phyloP scores from a whole-genome alignment of 2,797 vertebrate genomes.

The Echiichthys vipera region DNA sequence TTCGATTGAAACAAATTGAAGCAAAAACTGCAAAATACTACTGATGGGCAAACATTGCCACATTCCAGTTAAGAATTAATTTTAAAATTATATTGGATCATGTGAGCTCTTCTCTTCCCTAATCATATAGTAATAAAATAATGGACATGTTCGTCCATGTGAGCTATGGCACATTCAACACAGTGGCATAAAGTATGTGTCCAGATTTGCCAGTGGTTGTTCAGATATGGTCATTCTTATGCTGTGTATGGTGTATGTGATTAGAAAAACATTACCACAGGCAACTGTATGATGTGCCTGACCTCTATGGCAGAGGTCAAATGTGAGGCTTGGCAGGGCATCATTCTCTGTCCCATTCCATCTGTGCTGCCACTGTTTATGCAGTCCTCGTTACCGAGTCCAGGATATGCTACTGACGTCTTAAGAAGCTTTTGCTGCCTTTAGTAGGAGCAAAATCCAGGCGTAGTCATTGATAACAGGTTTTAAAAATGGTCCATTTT shows the following conservation, averaged over 20 bases:
- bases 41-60: too few relatives aligned
- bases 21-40: too few relatives aligned
- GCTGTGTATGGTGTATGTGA: slow-evolving; percentile 11
- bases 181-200: neutral
- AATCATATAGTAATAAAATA: neutral
- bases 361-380: slow-evolving; percentile 43
- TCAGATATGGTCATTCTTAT: slow-evolving; percentile 31
- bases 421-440: neutral
- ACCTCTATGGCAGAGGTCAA: slow-evolving; percentile 41
- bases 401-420: neutral
- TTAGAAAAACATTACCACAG: slow-evolving; percentile 9
- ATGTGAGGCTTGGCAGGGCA: slow-evolving; percentile 23
- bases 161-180: neutral
- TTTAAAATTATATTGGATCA: neutral
- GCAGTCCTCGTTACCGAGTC: slow-evolving; percentile 16
- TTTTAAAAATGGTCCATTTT: neutral
- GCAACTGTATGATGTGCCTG: slow-evolving; percentile 23
- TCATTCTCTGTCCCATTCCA: slow-evolving; percentile 51
- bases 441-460: slow-evolving; percentile 4
- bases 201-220: neutral
- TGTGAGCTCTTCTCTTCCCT: neutral
- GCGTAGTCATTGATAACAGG: slow-evolving; percentile 5
- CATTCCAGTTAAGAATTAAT: neutral
- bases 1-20: too few relatives aligned
- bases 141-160: too few relatives aligned